Percentiles rank a stretch among this genome's conserved stretches.
Evolutionary conservation across 2,888 invertebrate genomes (phyloP).

Genomic region (Nudaria mundana): DNA sequence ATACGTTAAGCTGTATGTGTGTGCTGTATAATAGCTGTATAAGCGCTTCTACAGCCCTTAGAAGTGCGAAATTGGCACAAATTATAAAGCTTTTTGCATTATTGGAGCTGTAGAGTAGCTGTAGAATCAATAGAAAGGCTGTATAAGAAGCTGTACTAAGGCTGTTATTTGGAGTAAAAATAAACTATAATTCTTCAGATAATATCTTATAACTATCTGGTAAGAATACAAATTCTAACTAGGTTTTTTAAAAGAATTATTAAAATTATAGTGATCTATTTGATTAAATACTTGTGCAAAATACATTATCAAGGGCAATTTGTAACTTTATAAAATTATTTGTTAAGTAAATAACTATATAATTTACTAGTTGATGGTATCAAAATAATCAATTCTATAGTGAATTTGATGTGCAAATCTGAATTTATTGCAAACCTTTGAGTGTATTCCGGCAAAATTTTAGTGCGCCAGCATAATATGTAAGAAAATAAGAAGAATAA

Average conservation of each 20-base stretch:
- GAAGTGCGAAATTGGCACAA: neutral
- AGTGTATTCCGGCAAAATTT: no score
- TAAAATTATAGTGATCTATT: neutral
- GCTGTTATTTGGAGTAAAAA: slow-evolving; percentile 2
- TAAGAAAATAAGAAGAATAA: no score
- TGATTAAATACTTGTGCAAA: neutral
- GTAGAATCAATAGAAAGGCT: slow-evolving; percentile 1
- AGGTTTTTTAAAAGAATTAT: slow-evolving; percentile 1
- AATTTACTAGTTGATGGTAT: no score
- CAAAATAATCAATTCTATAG: no score
- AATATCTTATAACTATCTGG: neutral
- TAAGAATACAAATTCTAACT: neutral
- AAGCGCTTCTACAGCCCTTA: slow-evolving; percentile 2
- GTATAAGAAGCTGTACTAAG: slow-evolving; percentile 1
- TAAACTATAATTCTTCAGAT: slow-evolving; percentile 1
- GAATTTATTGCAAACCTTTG: no score
- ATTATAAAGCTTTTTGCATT: slow-evolving; percentile 2
- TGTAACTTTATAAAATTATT: neutral
- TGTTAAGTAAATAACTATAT: neutral
- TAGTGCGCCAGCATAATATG: no score
- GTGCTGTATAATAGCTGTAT: neutral
- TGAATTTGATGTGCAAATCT: no score
- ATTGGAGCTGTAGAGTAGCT: slow-evolving; percentile 1
- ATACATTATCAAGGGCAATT: neutral
- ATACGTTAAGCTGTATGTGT: slow-evolving; percentile 1